A percentile compares a stretch with the other conserved stretches of the same genome.
phyloP scores from a whole-genome alignment of 1,140 invertebrate species.

The Halesus radiatus region DNA sequence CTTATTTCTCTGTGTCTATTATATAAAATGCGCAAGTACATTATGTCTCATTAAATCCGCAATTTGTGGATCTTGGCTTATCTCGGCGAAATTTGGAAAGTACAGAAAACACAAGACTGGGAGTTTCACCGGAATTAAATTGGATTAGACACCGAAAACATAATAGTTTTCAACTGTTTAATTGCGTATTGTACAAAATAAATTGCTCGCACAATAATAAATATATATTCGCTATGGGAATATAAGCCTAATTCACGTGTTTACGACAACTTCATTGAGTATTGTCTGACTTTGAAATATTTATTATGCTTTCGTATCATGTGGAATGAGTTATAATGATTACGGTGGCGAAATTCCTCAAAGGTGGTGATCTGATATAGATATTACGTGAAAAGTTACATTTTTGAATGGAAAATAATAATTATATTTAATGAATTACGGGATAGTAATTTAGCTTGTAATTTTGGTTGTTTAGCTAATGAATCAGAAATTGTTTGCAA shows the following conservation, averaged over 20 bases:
- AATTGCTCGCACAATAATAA: background rate
- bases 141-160: constrained; percentile 4
- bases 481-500: too few relatives aligned
- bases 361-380: too few relatives aligned
- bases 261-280: constrained; percentile 18
- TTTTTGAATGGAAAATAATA: background rate
- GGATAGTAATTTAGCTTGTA: background rate
- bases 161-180: constrained; percentile 25
- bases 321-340: constrained; percentile 14
- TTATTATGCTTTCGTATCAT: constrained; percentile 22
- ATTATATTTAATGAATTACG: background rate
- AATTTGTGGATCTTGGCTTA: background rate
- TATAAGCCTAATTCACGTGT: constrained; percentile 19
- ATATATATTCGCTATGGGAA: constrained; percentile 11
- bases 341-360: too few relatives aligned
- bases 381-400: background rate
- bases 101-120: background rate
- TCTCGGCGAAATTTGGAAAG: background rate
- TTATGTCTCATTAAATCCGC: constrained; percentile 14
- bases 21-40: constrained; percentile 13
- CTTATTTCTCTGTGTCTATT: too few relatives aligned
- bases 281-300: constrained; percentile 27
- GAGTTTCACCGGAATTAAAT: constrained; percentile 29
- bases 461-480: background rate
- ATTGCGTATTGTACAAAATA: constrained; percentile 27